Evolutionary conservation across 1,140 invertebrate species (phyloP).

Genomic region (Helicoverpa zea): DNA sequence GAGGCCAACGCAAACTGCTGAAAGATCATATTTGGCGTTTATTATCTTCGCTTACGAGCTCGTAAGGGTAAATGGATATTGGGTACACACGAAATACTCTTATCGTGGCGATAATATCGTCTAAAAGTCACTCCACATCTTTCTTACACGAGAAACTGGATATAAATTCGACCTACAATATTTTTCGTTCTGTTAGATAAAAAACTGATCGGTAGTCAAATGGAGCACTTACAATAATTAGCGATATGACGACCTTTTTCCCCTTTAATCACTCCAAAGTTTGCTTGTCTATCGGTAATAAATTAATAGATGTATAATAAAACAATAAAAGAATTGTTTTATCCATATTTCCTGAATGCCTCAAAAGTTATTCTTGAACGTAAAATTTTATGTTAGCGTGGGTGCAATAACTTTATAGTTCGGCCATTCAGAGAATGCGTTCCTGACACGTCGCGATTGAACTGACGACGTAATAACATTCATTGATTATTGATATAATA

Average conservation of each 20-base stretch:
- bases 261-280: neutral
- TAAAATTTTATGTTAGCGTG: neutral
- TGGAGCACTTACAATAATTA: too few relatives aligned
- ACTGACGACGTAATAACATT: too few relatives aligned
- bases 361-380: neutral
- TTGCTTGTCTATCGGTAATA: neutral
- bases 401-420: constrained; percentile 1
- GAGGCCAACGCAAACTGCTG: neutral
- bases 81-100: neutral
- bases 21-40: constrained; percentile 20
- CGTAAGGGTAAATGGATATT: constrained; percentile 21
- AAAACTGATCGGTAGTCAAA: too few relatives aligned
- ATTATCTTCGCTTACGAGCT: neutral
- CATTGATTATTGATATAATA: too few relatives aligned
- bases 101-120: neutral
- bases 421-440: too few relatives aligned
- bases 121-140: constrained; percentile 1
- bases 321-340: constrained; percentile 26
- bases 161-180: neutral
- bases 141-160: neutral
- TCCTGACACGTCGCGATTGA: too few relatives aligned
- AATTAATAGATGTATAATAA: too few relatives aligned
- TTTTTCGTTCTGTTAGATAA: too few relatives aligned
- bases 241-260: neutral
- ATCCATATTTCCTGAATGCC: constrained; percentile 43